Evolutionary conservation across 2,797 vertebrate species (phyloP).

Genomic region (Leptodactylus fallax): DNA sequence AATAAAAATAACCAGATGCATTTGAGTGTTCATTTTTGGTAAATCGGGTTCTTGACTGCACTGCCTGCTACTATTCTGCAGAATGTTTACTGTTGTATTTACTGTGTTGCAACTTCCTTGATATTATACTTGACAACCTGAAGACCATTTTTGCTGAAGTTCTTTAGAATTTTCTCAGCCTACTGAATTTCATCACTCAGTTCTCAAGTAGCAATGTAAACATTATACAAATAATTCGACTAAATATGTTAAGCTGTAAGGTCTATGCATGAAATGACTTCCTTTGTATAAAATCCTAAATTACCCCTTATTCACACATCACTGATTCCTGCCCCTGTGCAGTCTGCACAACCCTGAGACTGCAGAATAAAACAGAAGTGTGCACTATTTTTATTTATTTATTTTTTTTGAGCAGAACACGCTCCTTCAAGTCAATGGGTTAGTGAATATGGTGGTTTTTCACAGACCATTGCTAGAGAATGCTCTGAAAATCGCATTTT

Average conservation of each 20-base stretch:
- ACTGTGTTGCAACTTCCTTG: background rate
- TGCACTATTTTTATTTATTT: too few species aligned
- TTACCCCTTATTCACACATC: background rate
- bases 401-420: too few species aligned
- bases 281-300: background rate
- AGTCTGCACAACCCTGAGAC: too few species aligned
- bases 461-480: too few species aligned
- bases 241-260: background rate
- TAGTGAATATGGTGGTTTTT: too few species aligned
- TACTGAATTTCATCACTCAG: background rate
- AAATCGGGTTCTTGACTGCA: background rate
- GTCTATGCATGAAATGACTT: background rate
- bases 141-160: background rate
- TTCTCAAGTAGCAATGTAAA: background rate
- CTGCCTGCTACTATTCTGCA: background rate
- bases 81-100: background rate
- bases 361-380: too few species aligned
- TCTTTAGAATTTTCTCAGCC: background rate
- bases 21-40: constrained; percentile 4
- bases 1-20: constrained; percentile 40
- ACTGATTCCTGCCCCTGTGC: too few species aligned
- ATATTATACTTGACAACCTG: background rate
- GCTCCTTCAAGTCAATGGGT: too few species aligned
- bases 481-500: too few species aligned
- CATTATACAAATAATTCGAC: background rate